Conservation (phyloP, 2,113 vertebrate species). For the Mesocricetus auratus region DNA sequence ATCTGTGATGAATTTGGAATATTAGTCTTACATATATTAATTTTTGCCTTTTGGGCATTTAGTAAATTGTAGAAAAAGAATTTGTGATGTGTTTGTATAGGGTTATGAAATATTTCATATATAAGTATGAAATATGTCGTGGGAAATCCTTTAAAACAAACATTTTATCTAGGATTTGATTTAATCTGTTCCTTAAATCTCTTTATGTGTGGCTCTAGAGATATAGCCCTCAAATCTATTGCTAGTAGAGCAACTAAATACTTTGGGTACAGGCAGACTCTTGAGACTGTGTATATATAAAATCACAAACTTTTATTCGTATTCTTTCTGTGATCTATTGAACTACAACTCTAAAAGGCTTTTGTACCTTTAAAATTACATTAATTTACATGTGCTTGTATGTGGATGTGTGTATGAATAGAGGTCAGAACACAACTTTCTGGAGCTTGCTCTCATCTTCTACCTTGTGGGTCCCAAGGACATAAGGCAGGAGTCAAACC, state of each 20-base stretch:
- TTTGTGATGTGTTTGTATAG: conserved; percentile 90
- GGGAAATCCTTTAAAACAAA: conserved; percentile 90
- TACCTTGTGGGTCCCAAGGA: neutral
- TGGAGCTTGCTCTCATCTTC: neutral
- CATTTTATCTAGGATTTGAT: conserved; percentile 89
- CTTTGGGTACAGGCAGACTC: conserved; percentile 93
- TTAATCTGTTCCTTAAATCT: conserved; percentile 92
- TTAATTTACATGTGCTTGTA: neutral
- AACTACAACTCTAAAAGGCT: conserved; percentile 89
- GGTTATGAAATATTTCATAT: conserved; percentile 93
- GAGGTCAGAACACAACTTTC: neutral
- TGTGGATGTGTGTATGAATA: neutral
- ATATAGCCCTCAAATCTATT: conserved; percentile 90
- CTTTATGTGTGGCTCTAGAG: conserved; percentile 94
- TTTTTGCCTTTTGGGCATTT: conserved; percentile 89
- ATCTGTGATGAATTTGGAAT: conserved; percentile 89
- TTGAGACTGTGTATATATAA: conserved; percentile 90
- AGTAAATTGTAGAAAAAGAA: conserved; percentile 87
- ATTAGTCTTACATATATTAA: conserved; percentile 91
- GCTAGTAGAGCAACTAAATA: conserved; percentile 94
- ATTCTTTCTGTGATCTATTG: conserved; percentile 90
- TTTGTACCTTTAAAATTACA: conserved; percentile 68
- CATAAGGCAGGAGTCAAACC: neutral
- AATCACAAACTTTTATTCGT: conserved; percentile 92
- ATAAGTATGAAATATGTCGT: conserved; percentile 89